Base-by-base conservation (phyloP, 2,888 invertebrate genomes). In the Neoscelio sp. region DNA sequence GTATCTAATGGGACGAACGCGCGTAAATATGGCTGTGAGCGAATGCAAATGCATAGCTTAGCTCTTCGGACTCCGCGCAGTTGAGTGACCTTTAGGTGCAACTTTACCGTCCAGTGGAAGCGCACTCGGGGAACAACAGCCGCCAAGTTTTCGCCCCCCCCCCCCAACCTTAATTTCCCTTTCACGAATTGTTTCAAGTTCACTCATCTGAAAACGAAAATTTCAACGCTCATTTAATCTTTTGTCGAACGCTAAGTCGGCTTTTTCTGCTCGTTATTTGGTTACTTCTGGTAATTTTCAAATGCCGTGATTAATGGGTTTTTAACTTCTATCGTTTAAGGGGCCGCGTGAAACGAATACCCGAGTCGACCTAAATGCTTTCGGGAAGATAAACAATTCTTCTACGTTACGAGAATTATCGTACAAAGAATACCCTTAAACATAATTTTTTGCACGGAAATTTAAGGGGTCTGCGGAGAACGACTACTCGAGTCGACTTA, bases 1-100 rank as follows among this genome's bases (percentile, higher is more conserved):
- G n/a, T n/a, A 48, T 68, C 44, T 48, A 68, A 76, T 60, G 44
- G 40, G 23, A 65, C 60, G 38, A 54, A 12, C 26, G 6, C 26
- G 12, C 13, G 40, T 38, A 15, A 56, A 56, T 56, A 56, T 56
- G 56, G 56, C 40, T 40, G 56, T 62, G 17, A 44, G 54, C 48
- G 28, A 40, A 76, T 76, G 76, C 70, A 76, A 70, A 76, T 76
- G 56, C 62, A 56, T 38, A 40, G 23, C 26, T 26, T 23, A 38
- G 38, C 38, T 15, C n/a, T n/a, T 56, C 33, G 35, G 18, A 23
- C 38, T 48, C 15, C 28, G 38, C 10, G 56, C 64, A 56, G 76
- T 76, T 70, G 68, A 76, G 56, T 76, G 64, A 76, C 68, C 75
- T 70, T 70, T 40, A 48, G 44, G 56, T 23, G 26, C 56, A 67